Evolutionary conservation across 2,113 vertebrate genomes (phyloP), one percentile per base, ranked within the genome.

Genomic region (Opisthocomus hoazin): DNA sequence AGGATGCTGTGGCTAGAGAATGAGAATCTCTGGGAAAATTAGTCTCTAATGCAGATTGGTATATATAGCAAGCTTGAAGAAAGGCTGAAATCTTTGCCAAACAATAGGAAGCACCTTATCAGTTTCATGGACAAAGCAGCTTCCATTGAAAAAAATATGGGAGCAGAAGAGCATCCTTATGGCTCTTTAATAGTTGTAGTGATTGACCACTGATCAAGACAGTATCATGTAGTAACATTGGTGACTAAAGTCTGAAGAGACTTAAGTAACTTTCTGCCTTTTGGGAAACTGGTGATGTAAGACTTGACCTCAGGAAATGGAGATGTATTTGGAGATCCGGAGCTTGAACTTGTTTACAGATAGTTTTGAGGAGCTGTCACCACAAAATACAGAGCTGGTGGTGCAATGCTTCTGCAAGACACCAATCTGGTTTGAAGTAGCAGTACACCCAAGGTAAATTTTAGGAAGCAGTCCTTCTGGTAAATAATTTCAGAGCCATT

Each of bases 151-250:
- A 57, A 65, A 86, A 8, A 18, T 32, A n/a, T 0, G 6, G 39
- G 43, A 69, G 18, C 32, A 64, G 34, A 89, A 68, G 18, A 69
- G n/a, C 12, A 10, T 48, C 12, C 45, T 87, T 85, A 43, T 69
- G 58, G 15, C 36, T 92, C 21, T 84, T 66, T 26, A 26, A 43
- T 79, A 48, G 21, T 27, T 83, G 19, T 71, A 43, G 27, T 45
- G 17, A 14, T 70, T 78, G 60, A 75, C 15, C 91, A 50, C 24
- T 76, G 83, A 36, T 75, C 30, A 39, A 93, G 36, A 27, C 41
- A 82, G 5, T 82, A 39, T 26, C 0, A 0, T 46, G 39, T 65
- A 61, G 41, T n/a, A 65, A 80, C 6, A 29, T 26, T 82, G 23
- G 32, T 73, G 37, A 53, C 37, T 65, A 18, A 83, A 85, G 50